Conservation (phyloP, 2,113 vertebrate species). For the Phainopepla nitens region DNA sequence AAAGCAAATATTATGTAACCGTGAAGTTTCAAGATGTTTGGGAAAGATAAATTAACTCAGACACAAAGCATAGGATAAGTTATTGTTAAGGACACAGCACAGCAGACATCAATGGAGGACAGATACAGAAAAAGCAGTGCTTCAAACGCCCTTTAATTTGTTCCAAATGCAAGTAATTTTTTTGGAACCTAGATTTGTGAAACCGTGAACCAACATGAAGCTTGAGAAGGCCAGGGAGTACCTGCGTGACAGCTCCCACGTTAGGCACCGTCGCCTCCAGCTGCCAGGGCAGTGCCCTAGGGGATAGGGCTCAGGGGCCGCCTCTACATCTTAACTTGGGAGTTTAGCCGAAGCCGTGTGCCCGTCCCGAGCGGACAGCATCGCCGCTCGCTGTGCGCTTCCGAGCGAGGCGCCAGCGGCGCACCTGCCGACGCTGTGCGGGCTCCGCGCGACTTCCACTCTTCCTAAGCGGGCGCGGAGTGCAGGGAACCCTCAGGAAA, state of each 20-base stretch:
- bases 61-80: background rate
- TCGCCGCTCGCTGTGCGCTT: fast-evolving
- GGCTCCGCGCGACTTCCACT: background rate
- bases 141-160: background rate
- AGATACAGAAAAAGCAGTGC: background rate
- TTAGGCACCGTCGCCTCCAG: background rate
- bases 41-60: background rate
- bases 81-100: background rate
- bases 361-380: background rate
- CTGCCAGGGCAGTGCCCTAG: background rate
- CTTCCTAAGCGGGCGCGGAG: background rate
- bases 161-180: background rate
- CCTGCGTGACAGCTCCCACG: background rate
- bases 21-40: background rate
- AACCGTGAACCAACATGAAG: background rate
- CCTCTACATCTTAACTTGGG: fast-evolving
- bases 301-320: background rate
- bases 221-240: background rate
- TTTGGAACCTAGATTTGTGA: background rate
- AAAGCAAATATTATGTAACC: background rate
- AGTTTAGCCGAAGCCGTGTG: background rate
- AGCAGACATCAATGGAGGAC: background rate
- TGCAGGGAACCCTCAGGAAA: background rate
- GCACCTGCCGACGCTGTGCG: background rate
- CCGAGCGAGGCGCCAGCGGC: background rate